Conservation (phyloP, 2,797 vertebrate species). For the Peromyscus nudipes region DNA sequence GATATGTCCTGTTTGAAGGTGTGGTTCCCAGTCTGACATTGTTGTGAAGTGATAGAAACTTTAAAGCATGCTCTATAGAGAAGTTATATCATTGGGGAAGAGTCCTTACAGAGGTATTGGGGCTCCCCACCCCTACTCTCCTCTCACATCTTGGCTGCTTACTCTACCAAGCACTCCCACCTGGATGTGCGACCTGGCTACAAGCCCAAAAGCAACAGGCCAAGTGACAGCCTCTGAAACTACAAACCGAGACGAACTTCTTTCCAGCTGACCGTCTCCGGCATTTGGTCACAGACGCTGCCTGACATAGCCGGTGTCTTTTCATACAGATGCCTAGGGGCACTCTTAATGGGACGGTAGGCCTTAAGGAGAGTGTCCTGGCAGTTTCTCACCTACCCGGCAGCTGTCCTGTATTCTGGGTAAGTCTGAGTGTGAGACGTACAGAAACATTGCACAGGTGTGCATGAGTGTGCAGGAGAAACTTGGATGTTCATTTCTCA, state of each 20-base stretch:
- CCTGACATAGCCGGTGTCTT: not conserved
- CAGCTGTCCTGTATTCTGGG: not conserved
- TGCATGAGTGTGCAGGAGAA: accelerated
- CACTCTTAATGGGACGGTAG: accelerated
- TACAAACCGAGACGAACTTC: not conserved
- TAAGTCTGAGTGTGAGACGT: not conserved
- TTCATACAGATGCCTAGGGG: too few relatives aligned
- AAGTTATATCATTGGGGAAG: not conserved
- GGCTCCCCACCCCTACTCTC: not conserved
- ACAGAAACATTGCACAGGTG: accelerated
- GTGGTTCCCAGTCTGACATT: not conserved
- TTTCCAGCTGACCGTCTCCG: not conserved
- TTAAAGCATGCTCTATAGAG: not conserved
- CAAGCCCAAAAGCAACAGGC: not conserved
- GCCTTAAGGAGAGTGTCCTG: accelerated
- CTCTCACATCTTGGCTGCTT: not conserved
- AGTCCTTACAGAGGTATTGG: not conserved
- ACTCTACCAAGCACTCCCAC: not conserved
- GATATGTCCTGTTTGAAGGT: not conserved
- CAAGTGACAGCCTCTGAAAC: not conserved
- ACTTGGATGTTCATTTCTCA: accelerated
- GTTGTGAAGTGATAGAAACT: not conserved
- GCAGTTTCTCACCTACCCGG: accelerated
- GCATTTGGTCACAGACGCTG: not conserved
- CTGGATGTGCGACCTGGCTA: too few relatives aligned